Conservation (phyloP, 2,797 vertebrate genomes). For the Rhodeus uyekii region DNA sequence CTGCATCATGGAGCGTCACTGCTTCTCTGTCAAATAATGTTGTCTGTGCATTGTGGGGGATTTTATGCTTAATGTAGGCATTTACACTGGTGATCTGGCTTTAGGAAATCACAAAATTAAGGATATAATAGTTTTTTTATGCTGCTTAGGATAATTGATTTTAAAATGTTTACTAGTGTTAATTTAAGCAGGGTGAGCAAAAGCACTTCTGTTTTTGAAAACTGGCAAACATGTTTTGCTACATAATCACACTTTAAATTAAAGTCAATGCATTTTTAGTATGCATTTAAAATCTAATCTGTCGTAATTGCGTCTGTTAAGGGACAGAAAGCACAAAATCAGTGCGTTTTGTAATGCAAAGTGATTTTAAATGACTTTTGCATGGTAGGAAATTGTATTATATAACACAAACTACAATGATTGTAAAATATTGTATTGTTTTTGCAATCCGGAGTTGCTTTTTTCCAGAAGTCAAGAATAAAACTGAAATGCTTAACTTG, state of each 20-base stretch:
- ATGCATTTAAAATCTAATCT: too few species aligned
- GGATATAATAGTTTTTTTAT: too few species aligned
- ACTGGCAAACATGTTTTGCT: background rate
- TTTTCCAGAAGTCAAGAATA: constrained; percentile 19
- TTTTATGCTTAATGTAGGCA: background rate
- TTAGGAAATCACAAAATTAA: background rate
- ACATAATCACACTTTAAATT: background rate
- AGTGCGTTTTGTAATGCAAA: background rate
- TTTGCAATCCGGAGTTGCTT: constrained; percentile 2
- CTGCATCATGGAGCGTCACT: constrained; percentile 51
- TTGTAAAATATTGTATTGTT: background rate
- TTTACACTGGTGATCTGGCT: background rate
- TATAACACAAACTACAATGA: background rate
- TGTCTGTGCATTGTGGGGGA: too few species aligned
- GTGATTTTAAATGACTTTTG: background rate
- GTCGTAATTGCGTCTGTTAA: background rate
- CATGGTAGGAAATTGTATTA: constrained; percentile 2
- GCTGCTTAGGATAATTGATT: background rate
- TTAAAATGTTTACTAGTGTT: background rate
- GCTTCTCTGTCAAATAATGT: constrained; percentile 5
- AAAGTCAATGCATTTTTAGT: background rate
- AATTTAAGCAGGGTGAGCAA: background rate
- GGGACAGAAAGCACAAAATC: background rate
- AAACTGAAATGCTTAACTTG: background rate
- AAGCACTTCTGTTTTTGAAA: background rate